phyloP scores from a whole-genome alignment of 2,113 vertebrate species.

The Campylomormyrus numenius region DNA sequence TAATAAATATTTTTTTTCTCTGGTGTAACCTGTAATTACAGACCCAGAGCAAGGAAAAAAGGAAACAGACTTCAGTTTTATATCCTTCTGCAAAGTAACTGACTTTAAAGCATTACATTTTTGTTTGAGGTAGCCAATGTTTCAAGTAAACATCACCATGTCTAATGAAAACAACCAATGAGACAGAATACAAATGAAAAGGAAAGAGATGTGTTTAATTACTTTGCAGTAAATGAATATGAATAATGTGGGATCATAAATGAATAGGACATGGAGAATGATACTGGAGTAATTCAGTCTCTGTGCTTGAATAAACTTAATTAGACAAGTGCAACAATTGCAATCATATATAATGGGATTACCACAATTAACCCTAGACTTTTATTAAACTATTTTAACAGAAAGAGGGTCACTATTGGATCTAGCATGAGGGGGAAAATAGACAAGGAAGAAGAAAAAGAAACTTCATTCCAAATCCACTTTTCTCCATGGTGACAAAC shows the following conservation, averaged over 20 bases:
- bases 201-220: background rate
- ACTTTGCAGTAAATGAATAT: constrained; percentile 5
- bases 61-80: background rate
- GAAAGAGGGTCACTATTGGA: background rate
- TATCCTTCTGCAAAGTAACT: background rate
- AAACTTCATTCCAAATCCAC: background rate
- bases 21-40: background rate
- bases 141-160: background rate
- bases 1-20: background rate
- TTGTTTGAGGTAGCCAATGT: background rate
- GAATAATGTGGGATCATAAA: background rate
- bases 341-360: constrained; percentile 1
- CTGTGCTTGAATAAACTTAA: background rate
- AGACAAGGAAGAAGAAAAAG: background rate
- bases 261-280: background rate
- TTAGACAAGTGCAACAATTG: background rate
- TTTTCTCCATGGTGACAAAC: background rate
- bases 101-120: background rate
- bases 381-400: background rate
- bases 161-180: background rate
- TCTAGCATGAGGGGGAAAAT: background rate
- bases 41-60: background rate
- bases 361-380: background rate
- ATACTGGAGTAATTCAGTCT: background rate
- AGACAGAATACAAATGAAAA: background rate